A percentile compares a stretch with the other conserved stretches of the same genome.
phyloP scores from a whole-genome alignment of 1,140 invertebrate species.

The Amyelois transitella region DNA sequence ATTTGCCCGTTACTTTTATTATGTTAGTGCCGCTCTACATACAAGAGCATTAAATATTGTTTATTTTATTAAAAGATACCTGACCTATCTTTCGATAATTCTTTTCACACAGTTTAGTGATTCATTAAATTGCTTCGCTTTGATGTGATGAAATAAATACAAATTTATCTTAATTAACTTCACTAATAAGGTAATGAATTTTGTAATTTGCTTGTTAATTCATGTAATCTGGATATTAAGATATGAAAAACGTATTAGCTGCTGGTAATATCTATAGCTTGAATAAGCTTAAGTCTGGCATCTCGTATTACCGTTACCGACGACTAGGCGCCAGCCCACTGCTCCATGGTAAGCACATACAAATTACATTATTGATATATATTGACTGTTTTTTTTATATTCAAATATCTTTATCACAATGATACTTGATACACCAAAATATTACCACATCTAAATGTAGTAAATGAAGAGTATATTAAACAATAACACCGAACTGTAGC shows the following conservation, averaged over 20 bases:
- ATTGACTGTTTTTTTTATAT: too few relatives aligned
- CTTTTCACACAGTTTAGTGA: too few relatives aligned
- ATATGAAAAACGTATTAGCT: background rate
- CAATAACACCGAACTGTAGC: too few relatives aligned
- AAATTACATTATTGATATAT: slow-evolving; percentile 3
- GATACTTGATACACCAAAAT: too few relatives aligned
- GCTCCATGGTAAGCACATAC: slow-evolving; percentile 26
- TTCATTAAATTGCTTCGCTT: too few relatives aligned
- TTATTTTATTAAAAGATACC: background rate
- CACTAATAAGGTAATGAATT: too few relatives aligned
- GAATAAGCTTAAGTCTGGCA: slow-evolving; percentile 38
- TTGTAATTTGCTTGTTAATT: too few relatives aligned
- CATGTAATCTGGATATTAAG: background rate
- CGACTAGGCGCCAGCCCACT: slow-evolving; percentile 46
- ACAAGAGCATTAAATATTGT: background rate
- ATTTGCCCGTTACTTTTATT: background rate
- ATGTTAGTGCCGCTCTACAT: background rate
- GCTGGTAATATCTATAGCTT: background rate
- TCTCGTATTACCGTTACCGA: slow-evolving; percentile 64
- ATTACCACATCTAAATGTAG: too few relatives aligned
- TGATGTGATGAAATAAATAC: too few relatives aligned
- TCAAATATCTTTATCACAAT: background rate
- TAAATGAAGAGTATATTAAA: too few relatives aligned
- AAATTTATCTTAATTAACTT: too few relatives aligned
- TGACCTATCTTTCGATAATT: too few relatives aligned